These are phyloP conservation scores for Calcarius lapponicus DNA, from an alignment of 2,797 vertebrate species.

Conservation along the genomic window DNA sequence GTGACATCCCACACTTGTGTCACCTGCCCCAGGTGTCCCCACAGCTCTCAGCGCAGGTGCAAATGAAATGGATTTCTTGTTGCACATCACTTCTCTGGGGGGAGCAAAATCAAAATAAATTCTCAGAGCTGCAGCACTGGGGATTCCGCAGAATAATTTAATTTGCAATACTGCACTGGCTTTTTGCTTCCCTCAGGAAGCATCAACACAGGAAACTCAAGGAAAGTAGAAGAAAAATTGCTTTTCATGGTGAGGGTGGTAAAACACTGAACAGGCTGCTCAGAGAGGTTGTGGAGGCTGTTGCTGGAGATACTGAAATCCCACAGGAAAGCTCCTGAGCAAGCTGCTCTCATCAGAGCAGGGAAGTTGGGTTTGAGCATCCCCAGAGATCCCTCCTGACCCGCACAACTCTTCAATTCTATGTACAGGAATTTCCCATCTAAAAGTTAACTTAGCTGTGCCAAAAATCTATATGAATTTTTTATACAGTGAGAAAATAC, in stretches of 20 bases:
- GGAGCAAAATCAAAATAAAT: background rate
- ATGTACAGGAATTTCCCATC: background rate
- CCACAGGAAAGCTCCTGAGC: background rate
- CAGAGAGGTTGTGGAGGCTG: background rate
- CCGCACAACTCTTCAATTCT: background rate
- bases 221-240: background rate
- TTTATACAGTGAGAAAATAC: background rate
- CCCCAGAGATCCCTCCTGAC: background rate
- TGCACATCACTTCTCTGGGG: background rate
- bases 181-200: background rate
- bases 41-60: background rate
- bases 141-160: background rate
- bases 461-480: background rate
- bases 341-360: background rate
- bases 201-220: background rate
- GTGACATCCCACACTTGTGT: background rate
- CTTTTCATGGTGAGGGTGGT: background rate
- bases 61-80: background rate
- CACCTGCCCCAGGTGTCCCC: background rate
- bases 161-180: background rate
- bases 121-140: background rate
- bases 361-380: background rate
- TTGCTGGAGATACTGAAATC: background rate
- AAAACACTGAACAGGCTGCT: background rate
- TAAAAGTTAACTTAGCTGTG: background rate